Evolutionary conservation across 2,797 vertebrate genomes (phyloP).

Genomic region (Cetoscarus ocellatus): DNA sequence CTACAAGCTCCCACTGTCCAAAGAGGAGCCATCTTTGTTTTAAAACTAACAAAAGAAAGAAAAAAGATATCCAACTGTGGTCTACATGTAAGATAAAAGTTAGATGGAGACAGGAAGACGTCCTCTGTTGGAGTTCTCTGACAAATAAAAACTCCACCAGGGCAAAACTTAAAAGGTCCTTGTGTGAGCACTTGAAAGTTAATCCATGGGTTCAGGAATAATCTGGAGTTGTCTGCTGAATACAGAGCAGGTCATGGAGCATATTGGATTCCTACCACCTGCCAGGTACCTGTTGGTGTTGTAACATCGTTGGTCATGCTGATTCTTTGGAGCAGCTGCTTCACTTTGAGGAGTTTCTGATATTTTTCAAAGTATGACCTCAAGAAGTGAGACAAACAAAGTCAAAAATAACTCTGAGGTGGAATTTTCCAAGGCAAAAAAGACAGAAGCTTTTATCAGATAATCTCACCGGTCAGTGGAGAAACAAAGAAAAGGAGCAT

Average conservation of each 20-base stretch:
- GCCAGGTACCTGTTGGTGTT: conserved; percentile 34
- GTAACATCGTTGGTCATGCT: conserved; percentile 47
- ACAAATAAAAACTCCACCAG: conserved; percentile 41
- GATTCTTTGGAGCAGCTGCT: conserved; percentile 15
- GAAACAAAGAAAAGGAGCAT: conserved; percentile 5
- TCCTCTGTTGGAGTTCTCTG: conserved; percentile 24
- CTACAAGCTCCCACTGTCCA: conserved; percentile 69
- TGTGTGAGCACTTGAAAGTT: conserved; percentile 51
- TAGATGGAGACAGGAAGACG: conserved; percentile 32
- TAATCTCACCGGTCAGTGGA: conserved; percentile 29
- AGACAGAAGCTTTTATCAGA: conserved; percentile 20
- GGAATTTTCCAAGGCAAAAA: conserved; percentile 15
- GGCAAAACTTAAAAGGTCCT: conserved; percentile 43
- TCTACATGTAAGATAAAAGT: conserved; percentile 75
- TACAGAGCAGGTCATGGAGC: conserved; percentile 46
- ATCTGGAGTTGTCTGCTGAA: conserved; percentile 53
- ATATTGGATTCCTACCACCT: conserved; percentile 53
- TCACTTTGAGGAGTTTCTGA: conserved; percentile 15
- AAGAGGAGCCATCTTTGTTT: conserved; percentile 74
- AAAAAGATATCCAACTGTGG: conserved; percentile 24
- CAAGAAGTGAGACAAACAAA: conserved; percentile 17
- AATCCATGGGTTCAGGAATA: conserved; percentile 72
- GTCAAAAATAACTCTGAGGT: conserved; percentile 25
- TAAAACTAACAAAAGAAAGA: conserved; percentile 13
- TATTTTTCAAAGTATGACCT: conserved; percentile 17